Evolutionary conservation across 1,140 invertebrate species (phyloP).

Genomic region (Drosophila jambulina): DNA sequence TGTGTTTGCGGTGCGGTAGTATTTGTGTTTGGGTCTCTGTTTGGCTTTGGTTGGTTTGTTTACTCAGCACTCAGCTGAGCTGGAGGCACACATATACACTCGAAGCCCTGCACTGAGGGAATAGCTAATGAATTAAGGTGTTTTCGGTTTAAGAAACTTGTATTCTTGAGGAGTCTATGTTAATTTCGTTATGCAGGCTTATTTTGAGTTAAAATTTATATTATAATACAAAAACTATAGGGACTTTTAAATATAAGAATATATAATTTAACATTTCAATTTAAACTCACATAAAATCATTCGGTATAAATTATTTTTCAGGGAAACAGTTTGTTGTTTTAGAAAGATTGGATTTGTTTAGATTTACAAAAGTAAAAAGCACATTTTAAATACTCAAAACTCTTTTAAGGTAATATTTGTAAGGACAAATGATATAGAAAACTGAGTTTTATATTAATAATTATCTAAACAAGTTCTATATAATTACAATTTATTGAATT

Average conservation of each 20-base stretch:
- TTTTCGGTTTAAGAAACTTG: not conserved
- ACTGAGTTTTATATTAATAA: no score
- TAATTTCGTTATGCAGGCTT: not conserved
- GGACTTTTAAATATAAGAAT: not conserved
- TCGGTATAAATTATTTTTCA: not conserved
- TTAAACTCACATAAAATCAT: not conserved
- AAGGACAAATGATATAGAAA: no score
- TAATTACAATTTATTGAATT: not conserved
- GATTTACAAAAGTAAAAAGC: no score
- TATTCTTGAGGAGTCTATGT: not conserved
- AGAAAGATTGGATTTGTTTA: no score
- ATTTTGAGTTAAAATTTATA: not conserved
- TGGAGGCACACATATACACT: conserved; percentile 40
- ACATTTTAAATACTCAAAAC: no score
- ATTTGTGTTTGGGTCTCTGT: conserved; percentile 48
- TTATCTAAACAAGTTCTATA: no score
- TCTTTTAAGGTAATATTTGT: no score
- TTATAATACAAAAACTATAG: not conserved
- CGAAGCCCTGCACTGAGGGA: conserved; percentile 5
- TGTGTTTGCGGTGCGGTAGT: conserved; percentile 21
- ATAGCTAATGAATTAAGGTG: conserved; percentile 1
- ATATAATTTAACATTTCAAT: not conserved
- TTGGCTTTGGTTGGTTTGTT: conserved; percentile 65
- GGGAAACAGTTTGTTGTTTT: not conserved
- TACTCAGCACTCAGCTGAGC: conserved; percentile 66